Conservation (phyloP, 1,140 invertebrate genomes). For the Chionoecetes opilio region DNA sequence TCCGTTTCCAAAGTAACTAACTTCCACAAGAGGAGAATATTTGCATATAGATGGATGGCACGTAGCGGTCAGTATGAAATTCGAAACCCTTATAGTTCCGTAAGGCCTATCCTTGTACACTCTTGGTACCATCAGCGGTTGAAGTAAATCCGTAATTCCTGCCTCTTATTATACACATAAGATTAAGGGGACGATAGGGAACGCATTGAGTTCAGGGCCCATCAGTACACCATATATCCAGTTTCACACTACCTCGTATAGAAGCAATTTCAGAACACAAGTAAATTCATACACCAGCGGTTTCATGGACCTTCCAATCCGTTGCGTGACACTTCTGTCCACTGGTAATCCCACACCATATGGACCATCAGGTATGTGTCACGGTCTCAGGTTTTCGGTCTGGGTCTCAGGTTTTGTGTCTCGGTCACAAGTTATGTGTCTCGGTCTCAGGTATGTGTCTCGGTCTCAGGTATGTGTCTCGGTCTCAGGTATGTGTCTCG, state of each 20-base stretch:
- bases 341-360: too few relatives aligned
- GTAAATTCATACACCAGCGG: constrained; percentile 1
- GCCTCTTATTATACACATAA: neutral
- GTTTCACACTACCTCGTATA: neutral
- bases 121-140: neutral
- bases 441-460: too few relatives aligned
- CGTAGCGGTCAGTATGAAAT: neutral
- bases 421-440: too few relatives aligned
- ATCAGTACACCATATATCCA: neutral
- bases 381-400: too few relatives aligned
- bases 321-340: neutral
- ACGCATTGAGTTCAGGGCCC: neutral
- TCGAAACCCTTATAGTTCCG: neutral
- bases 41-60: constrained; percentile 8
- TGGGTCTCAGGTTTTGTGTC: too few relatives aligned
- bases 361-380: too few relatives aligned
- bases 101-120: neutral
- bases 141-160: neutral
- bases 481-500: too few relatives aligned
- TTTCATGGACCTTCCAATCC: constrained; percentile 13
- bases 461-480: too few relatives aligned
- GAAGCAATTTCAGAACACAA: neutral
- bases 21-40: neutral
- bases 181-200: neutral
- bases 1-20: neutral